Evolutionary conservation across 2,113 vertebrate species (phyloP), one percentile per base, ranked within the genome.

Genomic region (Apaloderma vittatum): DNA sequence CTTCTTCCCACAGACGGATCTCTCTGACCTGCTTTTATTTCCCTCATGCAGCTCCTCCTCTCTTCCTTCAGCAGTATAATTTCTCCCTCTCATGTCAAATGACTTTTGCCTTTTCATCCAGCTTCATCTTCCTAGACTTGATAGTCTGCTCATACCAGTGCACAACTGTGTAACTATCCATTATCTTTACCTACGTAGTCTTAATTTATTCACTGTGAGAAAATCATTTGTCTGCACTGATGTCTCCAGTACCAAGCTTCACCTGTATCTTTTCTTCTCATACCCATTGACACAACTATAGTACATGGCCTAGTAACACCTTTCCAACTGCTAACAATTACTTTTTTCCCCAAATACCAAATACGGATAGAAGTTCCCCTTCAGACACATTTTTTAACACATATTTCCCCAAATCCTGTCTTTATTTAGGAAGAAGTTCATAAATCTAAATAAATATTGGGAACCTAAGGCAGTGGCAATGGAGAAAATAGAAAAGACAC

Each of bases 191-290:
- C 10, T 86, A 82, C 77, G 59, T 22, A 66, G 23, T 57, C 48
- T 51, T 89, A 59, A 81, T 96, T 81, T 79, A 76, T 72, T 79
- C 82, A 65, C 30, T 37, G 14, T 66, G 57, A 92, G 73, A 92
- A 94, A 90, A 88, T 58, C 0, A 45, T 65, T 81, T 63, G 32
- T 54, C 49, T 66, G 16, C 24, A 58, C 22, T 73, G n/a, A 73
- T 80, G 27, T 40, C 14, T 82, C 49, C 29, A 65, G 19, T 40
- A 79, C 24, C 18, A 78, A 67, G 29, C 32, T 46, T 80, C 9
- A 8, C 6, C 17, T 88, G 59, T 26, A 34, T 21, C 22, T 83
- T 94, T 83, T 83, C 46, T 84, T 80, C 51, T 83, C 18, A 49
- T 30, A 61, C 10, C 22, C 3, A 2, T 27, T 67, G 43, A 67